Evolutionary conservation across 2,888 invertebrate genomes (phyloP), one percentile per base, ranked within the genome.

Genomic region (Nowickia ferox): DNA sequence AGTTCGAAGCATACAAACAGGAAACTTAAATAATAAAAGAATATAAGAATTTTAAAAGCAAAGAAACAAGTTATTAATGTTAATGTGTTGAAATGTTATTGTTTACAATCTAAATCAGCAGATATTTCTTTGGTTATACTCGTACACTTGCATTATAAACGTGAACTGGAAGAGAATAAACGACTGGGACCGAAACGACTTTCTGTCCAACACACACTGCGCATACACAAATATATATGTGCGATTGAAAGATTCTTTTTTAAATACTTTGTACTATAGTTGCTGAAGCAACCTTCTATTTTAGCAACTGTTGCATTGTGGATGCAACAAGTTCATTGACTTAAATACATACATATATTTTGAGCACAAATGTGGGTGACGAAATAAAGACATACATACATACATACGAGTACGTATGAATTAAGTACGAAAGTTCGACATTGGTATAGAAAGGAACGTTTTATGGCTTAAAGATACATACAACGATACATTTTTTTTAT

Each of bases 81-180:
- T 84, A 78, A 84, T 84, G 81, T 63, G 53, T 77, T 79, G 69
- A 57, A 63, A 65, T 75, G 65, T 30, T 77, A 79, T 84, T 82
- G 87, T 84, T 87, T 82, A 68, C 79, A 71, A 71, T n/a, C 11
- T 15, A 42, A 59, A 69, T 30, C n/a, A 48, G 30, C 46, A 55
- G 15, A 42, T 30, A 42, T 38, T 65, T 10, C 48, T 38, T 10
- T 11, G 10, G 48, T 13, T 59, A 17, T 30, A 30, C 9, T 10
- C 13, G 13, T 51, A 63, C 40, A 77, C 55, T 65, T 72, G 63
- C 71, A 79, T 71, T 79, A 71, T 55, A 63, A 72, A 65, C 65
- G 55, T 55, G 11, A 40, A 9, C n/a, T 55, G 55, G 55, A 44
- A 65, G 65, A 59, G 57, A 15, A 53, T 17, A 13, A 51, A 30